Conservation (phyloP, 1,140 invertebrate genomes). For the Fopius arisanus region DNA sequence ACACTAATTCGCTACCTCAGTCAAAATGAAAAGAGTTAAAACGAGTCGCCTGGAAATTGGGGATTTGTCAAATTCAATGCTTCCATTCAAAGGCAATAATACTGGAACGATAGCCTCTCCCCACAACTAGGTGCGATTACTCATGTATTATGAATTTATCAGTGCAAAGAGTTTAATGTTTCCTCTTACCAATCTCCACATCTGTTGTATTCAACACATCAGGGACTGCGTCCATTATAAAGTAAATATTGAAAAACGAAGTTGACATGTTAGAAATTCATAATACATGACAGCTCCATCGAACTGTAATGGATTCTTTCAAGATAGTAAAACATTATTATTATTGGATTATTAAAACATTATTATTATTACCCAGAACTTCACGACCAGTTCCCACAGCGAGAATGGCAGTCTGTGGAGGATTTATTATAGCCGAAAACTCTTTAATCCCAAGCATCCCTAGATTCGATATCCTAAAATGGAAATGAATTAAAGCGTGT, state of each 20-base stretch:
- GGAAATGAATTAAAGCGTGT: slow-evolving; percentile 22
- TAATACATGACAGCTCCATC: neutral
- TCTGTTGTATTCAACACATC: neutral
- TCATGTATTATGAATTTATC: slow-evolving; percentile 2
- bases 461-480: slow-evolving; percentile 87
- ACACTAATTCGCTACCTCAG: too few species aligned
- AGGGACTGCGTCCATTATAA: neutral
- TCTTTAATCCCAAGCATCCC: slow-evolving; percentile 95
- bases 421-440: slow-evolving; percentile 81
- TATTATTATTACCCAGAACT: slow-evolving; percentile 48
- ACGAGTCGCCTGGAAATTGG: too few species aligned
- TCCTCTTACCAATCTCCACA: neutral
- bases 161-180: neutral
- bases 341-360: neutral
- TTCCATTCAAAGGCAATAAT: too few species aligned
- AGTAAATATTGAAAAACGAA: neutral
- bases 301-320: neutral
- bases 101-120: too few species aligned
- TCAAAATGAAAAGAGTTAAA: too few species aligned
- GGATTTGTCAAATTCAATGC: too few species aligned
- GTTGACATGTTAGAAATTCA: neutral
- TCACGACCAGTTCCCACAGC: slow-evolving; percentile 74
- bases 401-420: slow-evolving; percentile 69
- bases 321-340: neutral
- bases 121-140: neutral